Evolutionary conservation across 1,140 invertebrate species (phyloP), one percentile per base, ranked within the genome.

Genomic region (Frieseomelitta varia): DNA sequence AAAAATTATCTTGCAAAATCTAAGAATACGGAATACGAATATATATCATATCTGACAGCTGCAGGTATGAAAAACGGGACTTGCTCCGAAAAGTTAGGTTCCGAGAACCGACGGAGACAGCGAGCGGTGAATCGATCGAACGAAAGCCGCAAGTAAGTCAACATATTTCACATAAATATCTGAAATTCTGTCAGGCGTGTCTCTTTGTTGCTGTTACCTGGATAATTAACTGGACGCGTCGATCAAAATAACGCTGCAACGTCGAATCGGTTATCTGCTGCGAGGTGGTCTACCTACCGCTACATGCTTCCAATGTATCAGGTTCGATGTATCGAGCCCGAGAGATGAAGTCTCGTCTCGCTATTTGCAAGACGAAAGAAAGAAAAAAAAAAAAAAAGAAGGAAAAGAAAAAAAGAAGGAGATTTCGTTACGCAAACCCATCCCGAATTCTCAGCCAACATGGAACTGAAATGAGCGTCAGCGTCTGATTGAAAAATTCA

Each of bases 231-330:
- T 53, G 24, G 47, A 53, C 39, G 73, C 21, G 19, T 4, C 17
- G 72, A 2, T 51, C 24, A 74, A 39, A 74, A 74, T 56, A 27
- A 53, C 24, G 24, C 56, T 74, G 34, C 72, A 56, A 34, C n/a
- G n/a, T n/a, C 72, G 19, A 74, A 21, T 27, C 53, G 30, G 51
- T 74, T 74, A 74, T 30, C 72, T 74, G 27, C 72, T 21, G 21
- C 51, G 51, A 55, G 19, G 72, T 55, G 27, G 72, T 74, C 51
- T 74, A 74, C 72, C 51, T 74, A 74, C 72, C 72, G 27, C 72
- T 14, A 21, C 27, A 30, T 61, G 56, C 47, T 76, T 39, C 34
- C 74, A 61, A 30, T 30, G 27, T 74, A 74, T 74, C 51, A 34
- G 30, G 55, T 56, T 34, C 53, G 53, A 75, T 30, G 39, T 47